Percentiles rank a stretch among this genome's conserved stretches.
Conservation (phyloP, 2,888 invertebrate genomes). For the Mythimna albipuncta region DNA sequence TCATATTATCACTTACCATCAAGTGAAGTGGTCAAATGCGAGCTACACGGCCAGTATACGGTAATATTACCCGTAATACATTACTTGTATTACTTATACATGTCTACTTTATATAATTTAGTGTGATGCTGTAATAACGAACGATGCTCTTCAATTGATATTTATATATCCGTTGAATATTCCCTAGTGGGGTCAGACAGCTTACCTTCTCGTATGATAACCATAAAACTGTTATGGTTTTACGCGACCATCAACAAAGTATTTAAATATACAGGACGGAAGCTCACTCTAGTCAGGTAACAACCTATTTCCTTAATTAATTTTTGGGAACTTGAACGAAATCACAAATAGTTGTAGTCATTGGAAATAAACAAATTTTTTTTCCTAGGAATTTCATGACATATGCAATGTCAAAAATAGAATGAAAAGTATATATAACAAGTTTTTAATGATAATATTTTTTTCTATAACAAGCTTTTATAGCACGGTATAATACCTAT, state of each 20-base stretch:
- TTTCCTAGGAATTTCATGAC: neutral
- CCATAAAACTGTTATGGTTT: neutral
- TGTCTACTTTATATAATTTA: too few species aligned
- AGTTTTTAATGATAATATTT: too few species aligned
- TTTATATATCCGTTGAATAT: neutral
- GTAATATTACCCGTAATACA: too few species aligned
- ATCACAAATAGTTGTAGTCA: neutral
- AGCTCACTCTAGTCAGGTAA: neutral
- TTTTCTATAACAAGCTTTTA: too few species aligned
- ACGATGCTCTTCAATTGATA: neutral
- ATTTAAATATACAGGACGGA: constrained; percentile 7
- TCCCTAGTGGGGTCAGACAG: neutral
- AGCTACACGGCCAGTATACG: too few species aligned
- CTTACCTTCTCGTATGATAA: neutral
- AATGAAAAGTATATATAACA: too few species aligned
- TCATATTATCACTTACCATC: too few species aligned
- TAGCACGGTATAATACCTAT: too few species aligned
- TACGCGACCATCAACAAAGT: neutral
- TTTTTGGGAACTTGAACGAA: neutral
- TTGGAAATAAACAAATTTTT: too few species aligned
- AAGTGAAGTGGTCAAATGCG: too few species aligned
- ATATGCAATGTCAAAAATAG: too few species aligned
- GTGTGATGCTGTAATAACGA: neutral
- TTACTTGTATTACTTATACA: too few species aligned
- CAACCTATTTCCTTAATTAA: constrained; percentile 18